A percentile compares a stretch with the other conserved stretches of the same genome.
phyloP scores from a whole-genome alignment of 2,113 vertebrate genomes.

The Seriola aureovittata region DNA sequence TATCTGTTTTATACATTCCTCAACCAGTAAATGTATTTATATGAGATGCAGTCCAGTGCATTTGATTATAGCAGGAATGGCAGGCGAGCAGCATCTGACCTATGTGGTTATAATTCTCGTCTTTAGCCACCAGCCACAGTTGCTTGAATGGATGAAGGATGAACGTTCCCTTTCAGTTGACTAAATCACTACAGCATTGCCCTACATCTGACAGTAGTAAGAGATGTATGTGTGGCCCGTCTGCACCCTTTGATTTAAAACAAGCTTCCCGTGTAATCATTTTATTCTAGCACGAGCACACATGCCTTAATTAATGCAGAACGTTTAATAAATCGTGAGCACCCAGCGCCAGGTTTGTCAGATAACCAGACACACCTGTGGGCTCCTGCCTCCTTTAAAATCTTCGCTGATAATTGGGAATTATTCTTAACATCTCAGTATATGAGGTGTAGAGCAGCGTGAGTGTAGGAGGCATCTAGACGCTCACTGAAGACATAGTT shows the following conservation, averaged over 20 bases:
- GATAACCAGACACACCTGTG: neutral
- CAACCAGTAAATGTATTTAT: neutral
- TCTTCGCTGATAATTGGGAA: neutral
- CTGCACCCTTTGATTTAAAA: neutral
- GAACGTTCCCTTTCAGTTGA: conserved; percentile 2
- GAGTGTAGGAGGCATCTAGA: conserved; percentile 6
- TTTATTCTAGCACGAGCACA: neutral
- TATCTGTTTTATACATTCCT: neutral
- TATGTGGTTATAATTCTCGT: conserved; percentile 2
- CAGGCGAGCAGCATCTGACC: conserved; percentile 5
- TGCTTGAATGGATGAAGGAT: neutral
- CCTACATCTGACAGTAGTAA: neutral
- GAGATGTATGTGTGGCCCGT: neutral
- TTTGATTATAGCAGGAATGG: neutral
- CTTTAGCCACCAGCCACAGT: neutral
- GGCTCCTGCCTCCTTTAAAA: neutral
- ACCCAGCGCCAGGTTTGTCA: neutral
- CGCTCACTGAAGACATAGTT: neutral
- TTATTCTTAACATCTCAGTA: neutral
- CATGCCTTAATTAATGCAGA: conserved; percentile 6
- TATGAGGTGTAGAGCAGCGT: neutral
- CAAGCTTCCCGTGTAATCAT: neutral
- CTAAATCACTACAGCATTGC: conserved; percentile 1
- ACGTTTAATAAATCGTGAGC: neutral
- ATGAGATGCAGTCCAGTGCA: neutral